These are phyloP conservation scores for Epiblema foenella DNA, from an alignment of 2,888 invertebrate species.

Conservation along the genomic window DNA sequence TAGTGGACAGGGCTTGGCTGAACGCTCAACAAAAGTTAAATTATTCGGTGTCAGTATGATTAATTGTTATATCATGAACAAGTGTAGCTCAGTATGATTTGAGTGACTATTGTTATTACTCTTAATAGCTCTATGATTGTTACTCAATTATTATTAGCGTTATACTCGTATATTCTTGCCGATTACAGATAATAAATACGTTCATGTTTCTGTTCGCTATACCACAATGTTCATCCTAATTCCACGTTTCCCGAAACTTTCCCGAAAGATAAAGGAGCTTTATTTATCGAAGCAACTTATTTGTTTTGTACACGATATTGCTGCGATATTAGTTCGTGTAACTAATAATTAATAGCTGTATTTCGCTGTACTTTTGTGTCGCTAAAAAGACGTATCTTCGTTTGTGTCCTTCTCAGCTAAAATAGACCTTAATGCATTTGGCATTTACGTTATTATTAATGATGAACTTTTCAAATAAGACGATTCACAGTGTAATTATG, in stretches of 20 bases:
- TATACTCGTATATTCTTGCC: no score
- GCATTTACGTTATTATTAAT: neutral
- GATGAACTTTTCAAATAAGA: neutral
- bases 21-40: conserved; percentile 24
- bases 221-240: conserved; percentile 18
- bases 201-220: neutral
- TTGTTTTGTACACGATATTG: conserved; percentile 66
- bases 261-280: conserved; percentile 54
- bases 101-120: conserved; percentile 14
- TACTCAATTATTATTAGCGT: neutral
- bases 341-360: conserved; percentile 67
- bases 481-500: neutral
- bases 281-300: conserved; percentile 66
- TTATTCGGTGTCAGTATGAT: conserved; percentile 36
- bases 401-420: neutral
- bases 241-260: conserved; percentile 49
- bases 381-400: neutral
- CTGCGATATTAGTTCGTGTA: conserved; percentile 60
- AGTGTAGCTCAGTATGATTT: conserved; percentile 33
- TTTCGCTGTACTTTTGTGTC: neutral
- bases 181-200: no score
- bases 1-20: conserved; percentile 20
- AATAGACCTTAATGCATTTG: neutral
- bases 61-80: conserved; percentile 37
- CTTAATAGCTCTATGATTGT: neutral